Conservation (phyloP, 2,888 invertebrate genomes). For the Standfussiana lucernea region DNA sequence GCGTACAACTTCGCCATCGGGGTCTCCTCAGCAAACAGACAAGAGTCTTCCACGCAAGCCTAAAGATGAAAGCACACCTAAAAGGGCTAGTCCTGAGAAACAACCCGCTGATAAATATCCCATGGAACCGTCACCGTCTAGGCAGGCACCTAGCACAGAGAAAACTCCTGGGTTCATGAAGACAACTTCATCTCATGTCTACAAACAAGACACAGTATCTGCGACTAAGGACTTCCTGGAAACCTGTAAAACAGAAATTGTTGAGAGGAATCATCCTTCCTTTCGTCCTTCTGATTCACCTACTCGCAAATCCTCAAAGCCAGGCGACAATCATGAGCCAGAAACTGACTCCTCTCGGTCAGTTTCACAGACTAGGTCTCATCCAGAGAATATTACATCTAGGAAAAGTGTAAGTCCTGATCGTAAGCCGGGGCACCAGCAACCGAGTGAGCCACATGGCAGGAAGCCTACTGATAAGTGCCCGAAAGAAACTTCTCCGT, state of each 20-base stretch:
- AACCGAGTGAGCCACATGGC: slow-evolving; percentile 21
- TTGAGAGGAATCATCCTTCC: slow-evolving; percentile 51
- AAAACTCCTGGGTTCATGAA: slow-evolving; percentile 46
- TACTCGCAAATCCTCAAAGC: slow-evolving; percentile 48
- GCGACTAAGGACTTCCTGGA: slow-evolving; percentile 56
- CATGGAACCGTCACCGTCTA: slow-evolving; percentile 45
- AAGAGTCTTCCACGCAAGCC: slow-evolving; percentile 40
- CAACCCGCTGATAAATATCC: slow-evolving; percentile 19
- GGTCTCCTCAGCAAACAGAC: slow-evolving; percentile 1
- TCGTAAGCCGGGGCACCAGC: slow-evolving; percentile 36
- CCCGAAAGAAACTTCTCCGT: slow-evolving; percentile 36
- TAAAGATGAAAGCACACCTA: slow-evolving; percentile 20
- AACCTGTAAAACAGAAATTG: slow-evolving; percentile 49
- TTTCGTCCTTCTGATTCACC: slow-evolving; percentile 57
- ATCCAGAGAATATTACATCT: slow-evolving; percentile 16
- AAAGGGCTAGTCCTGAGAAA: slow-evolving; percentile 32
- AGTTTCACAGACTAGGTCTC: slow-evolving; percentile 41
- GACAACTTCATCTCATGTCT: slow-evolving; percentile 57
- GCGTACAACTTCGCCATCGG: slow-evolving; percentile 25
- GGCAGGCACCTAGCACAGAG: slow-evolving; percentile 38
- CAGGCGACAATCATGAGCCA: slow-evolving; percentile 10
- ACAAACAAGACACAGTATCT: slow-evolving; percentile 58
- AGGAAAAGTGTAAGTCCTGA: slow-evolving; percentile 54
- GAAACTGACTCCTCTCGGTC: slow-evolving; percentile 32
- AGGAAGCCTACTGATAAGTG: slow-evolving; percentile 22